Conservation (phyloP, 2,797 vertebrate species). For the Anas capensis region DNA sequence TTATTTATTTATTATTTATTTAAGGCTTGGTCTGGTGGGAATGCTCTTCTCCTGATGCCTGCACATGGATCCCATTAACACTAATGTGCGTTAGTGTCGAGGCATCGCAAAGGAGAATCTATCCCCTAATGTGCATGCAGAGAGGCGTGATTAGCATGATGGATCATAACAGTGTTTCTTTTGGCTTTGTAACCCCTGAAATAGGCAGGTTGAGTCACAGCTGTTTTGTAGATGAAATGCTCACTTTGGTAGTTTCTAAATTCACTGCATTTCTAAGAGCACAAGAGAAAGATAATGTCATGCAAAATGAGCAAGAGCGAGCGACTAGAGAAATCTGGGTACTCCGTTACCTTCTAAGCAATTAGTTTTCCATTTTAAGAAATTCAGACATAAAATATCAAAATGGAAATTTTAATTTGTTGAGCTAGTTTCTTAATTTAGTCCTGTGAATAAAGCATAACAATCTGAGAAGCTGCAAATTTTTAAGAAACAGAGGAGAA, state of each 20-base stretch:
- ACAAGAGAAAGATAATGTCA: neutral
- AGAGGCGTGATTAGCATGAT: conserved; percentile 5
- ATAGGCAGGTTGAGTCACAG: neutral
- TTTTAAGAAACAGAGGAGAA: neutral
- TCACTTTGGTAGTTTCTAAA: neutral
- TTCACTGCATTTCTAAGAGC: neutral
- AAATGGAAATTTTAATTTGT: neutral
- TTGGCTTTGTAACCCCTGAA: conserved; percentile 6
- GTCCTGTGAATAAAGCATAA: neutral
- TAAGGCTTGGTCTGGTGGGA: neutral
- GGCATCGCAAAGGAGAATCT: neutral
- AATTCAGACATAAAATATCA: neutral
- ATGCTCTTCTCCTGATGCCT: neutral
- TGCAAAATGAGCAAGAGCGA: neutral
- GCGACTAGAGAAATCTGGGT: neutral
- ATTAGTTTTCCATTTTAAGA: neutral
- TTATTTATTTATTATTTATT: neutral
- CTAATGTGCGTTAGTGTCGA: neutral
- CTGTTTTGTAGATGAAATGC: neutral
- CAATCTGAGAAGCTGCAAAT: neutral
- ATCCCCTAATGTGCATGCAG: neutral
- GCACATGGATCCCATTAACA: neutral
- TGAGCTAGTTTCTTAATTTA: neutral
- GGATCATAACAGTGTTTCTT: neutral
- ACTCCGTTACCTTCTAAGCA: neutral